Base-by-base conservation (phyloP, 2,888 invertebrate species). In the Aradus depressus region DNA sequence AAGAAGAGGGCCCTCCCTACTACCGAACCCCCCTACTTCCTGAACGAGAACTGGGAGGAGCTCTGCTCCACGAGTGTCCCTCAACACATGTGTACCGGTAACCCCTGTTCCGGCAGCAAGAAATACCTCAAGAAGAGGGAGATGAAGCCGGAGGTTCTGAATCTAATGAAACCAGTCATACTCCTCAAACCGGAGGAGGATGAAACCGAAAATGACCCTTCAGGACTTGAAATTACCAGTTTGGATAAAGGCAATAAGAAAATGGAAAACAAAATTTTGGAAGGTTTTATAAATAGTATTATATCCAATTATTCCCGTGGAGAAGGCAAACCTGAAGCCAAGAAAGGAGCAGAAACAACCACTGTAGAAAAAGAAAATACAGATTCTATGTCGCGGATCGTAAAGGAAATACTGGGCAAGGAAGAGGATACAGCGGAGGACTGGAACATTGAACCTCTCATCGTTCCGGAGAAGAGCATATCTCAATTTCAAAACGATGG, bases 211-310 rank as follows among this genome's bases (percentile, higher is more conserved):
- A n/a, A n/a, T n/a, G 44, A 31, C 14, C n/a, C 21, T 4, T 4
- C n/a, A 14, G 18, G 28, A 21, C 3, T 44, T 18, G n/a, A 35
- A 47, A 23, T 18, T 25, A 22, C 35, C 2, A 6, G 22, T 34
- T 26, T 38, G 25, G 38, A 37, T 19, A 47, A 37, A 37, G 47
- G 37, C n/a, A 47, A 47, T 47, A 47, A 47, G 21, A 47, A 47
- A 25, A 26, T 47, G 19, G 47, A 47, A 19, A 47, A 47, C 35
- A 47, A 47, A 47, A 47, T 47, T 2, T 28, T 47, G 14, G 47
- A 47, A 16, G 47, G 47, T 16, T 47, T 47, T 10, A 47, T 47
- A 26, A 47, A 37, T 21, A 47, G 47, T 22, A 47, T 47, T 12
- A 47, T 47, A 18, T 23, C 47, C 12, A 47, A 47, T 14, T 47